These are phyloP conservation scores for Suricata suricatta DNA, from an alignment of 2,113 vertebrate species.

Conservation along the genomic window DNA sequence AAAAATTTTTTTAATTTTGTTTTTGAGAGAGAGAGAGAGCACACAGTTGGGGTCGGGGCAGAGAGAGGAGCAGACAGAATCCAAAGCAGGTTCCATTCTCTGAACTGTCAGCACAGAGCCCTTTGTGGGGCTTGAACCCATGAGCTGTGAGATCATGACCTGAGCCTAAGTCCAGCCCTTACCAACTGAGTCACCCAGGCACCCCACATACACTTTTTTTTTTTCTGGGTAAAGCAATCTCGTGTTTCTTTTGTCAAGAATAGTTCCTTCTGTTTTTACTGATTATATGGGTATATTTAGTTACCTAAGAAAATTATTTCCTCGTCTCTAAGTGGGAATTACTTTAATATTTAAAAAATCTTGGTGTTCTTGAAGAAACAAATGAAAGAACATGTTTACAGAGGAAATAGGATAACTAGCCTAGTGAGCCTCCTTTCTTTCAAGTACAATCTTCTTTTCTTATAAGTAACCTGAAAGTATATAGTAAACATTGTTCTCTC, in stretches of 20 bases:
- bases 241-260: background rate
- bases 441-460: background rate
- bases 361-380: background rate
- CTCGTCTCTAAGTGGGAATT: background rate
- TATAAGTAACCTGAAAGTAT: slow-evolving; percentile 25
- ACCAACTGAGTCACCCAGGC: too few species aligned
- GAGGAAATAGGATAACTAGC: background rate
- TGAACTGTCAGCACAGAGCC: too few species aligned
- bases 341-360: background rate
- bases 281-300: background rate
- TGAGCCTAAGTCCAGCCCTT: too few species aligned
- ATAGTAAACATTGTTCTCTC: background rate
- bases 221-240: background rate
- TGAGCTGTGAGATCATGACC: too few species aligned
- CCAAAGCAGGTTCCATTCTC: too few species aligned
- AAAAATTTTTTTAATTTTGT: background rate
- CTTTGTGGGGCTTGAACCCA: too few species aligned
- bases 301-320: background rate
- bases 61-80: too few species aligned
- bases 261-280: background rate
- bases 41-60: too few species aligned
- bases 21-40: too few species aligned
- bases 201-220: background rate
- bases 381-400: background rate
- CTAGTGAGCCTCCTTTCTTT: slow-evolving; percentile 2